Evolutionary conservation across 2,888 invertebrate genomes (phyloP), one percentile per base, ranked within the genome.

Genomic region (Doris montereyensis): DNA sequence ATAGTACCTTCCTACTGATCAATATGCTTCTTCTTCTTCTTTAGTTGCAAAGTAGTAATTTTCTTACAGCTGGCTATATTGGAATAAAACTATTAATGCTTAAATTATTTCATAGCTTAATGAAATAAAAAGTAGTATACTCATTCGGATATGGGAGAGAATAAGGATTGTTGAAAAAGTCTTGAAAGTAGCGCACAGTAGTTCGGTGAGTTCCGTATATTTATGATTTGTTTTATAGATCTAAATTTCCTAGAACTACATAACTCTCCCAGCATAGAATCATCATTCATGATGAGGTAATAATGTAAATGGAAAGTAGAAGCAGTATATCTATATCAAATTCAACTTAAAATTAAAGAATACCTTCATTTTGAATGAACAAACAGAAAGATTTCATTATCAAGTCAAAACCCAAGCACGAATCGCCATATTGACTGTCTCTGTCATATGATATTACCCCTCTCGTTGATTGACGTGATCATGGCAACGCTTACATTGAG

Each of bases 401-500:
- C n/a, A n/a, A n/a, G n/a, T n/a, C n/a, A n/a, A n/a, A n/a, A n/a
- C n/a, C n/a, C 21, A n/a, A 24, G 58, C 58, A 4, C n/a, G n/a
- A 58, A n/a, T n/a, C 58, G 21, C n/a, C 24, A 24, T 58, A 21
- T n/a, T n/a, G 24, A 58, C n/a, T n/a, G 21, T 24, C 58, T 24
- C 13, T 26, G 67, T 65, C 67, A 65, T 65, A 26, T 65, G 67
- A 21, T 17, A 24, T 26, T 26, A 60, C 24, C 41, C 13, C 30
- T 41, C 5, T 30, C 30, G n/a, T 52, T 68, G 30, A 76, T 81
- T 77, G 77, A 75, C 26, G 72, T 70, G 24, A 57, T 57, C 78
- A 81, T 81, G 57, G 75, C 77, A 81, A 81, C 81, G 81, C 76
- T 77, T 77, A 77, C 78, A 80, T 30, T 67, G 34, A 68, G 73